phyloP scores from a whole-genome alignment of 1,140 invertebrate genomes.

The Diuraphis noxia region DNA sequence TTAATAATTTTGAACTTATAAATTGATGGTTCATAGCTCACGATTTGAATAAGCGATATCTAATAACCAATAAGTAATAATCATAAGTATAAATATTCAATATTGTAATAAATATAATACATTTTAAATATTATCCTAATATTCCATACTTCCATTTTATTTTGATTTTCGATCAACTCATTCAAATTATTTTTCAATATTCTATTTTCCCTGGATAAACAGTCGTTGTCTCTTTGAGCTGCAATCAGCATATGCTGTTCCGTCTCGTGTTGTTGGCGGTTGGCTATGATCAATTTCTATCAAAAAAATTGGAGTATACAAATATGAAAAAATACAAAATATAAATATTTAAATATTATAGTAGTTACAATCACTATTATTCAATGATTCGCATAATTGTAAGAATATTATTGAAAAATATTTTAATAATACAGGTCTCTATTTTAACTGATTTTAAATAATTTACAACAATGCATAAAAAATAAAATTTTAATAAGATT shows the following conservation, averaged over 20 bases:
- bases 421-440: neutral
- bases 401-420: neutral
- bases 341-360: neutral
- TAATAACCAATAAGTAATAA: neutral
- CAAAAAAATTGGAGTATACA: neutral
- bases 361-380: neutral
- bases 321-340: neutral
- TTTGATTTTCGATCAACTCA: constrained; percentile 60
- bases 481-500: neutral
- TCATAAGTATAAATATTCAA: no score
- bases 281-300: constrained; percentile 64
- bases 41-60: neutral
- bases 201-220: constrained; percentile 63
- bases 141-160: constrained; percentile 52
- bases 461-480: neutral
- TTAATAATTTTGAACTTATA: neutral
- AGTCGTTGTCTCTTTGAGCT: constrained; percentile 62
- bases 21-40: neutral
- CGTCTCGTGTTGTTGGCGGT: constrained; percentile 67
- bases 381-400: neutral
- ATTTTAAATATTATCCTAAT: neutral
- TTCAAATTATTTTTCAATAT: constrained; percentile 63
- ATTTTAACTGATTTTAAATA: neutral
- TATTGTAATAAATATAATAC: neutral
- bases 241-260: constrained; percentile 65